phyloP scores from a whole-genome alignment of 2,797 vertebrate species.

The Jordanella pulchra region DNA sequence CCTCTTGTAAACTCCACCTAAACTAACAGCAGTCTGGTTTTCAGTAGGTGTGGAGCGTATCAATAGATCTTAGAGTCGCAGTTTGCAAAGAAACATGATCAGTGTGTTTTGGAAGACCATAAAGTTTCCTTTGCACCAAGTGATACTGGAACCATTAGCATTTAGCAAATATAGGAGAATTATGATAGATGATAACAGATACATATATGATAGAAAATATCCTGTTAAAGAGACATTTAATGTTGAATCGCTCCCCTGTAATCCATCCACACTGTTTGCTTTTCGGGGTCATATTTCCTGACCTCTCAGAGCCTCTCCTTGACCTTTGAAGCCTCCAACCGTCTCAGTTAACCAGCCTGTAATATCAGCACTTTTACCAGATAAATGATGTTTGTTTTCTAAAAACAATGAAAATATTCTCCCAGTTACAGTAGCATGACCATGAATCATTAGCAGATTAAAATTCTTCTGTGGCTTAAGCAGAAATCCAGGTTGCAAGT shows the following conservation, averaged over 20 bases:
- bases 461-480: conserved; percentile 2
- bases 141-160: too few species aligned
- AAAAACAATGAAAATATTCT: not conserved
- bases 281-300: conserved; percentile 8
- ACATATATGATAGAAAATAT: too few species aligned
- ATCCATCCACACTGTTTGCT: conserved; percentile 21
- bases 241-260: not conserved
- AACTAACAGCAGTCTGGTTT: not conserved
- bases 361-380: not conserved
- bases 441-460: conserved; percentile 1
- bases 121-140: too few species aligned
- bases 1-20: not conserved
- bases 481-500: not conserved
- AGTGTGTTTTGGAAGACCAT: not conserved
- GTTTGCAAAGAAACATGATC: not conserved
- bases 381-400: not conserved
- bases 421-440: not conserved
- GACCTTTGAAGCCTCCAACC: not conserved
- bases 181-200: too few species aligned
- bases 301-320: not conserved
- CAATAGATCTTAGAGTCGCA: not conserved
- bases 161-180: too few species aligned
- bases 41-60: not conserved
- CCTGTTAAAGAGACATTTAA: too few species aligned
- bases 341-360: not conserved